Evolutionary conservation across 2,113 vertebrate genomes (phyloP).

Genomic region (Coturnix japonica): DNA sequence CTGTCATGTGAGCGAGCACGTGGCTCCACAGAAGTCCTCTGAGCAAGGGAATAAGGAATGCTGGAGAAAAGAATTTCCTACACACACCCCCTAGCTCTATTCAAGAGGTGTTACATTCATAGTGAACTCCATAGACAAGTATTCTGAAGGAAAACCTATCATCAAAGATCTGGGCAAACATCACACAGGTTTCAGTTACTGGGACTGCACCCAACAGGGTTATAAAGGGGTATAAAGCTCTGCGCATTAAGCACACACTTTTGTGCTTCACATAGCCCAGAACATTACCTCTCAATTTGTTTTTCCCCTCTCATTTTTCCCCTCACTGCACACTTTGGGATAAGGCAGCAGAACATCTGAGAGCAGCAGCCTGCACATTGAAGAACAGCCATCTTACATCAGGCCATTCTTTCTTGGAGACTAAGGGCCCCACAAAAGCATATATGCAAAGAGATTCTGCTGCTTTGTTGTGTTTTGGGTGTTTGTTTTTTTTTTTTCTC

Average conservation of each 20-base stretch:
- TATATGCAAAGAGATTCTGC: neutral
- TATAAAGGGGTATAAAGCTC: neutral
- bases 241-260: neutral
- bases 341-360: neutral
- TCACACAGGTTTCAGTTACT: neutral
- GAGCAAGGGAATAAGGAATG: neutral
- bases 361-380: neutral
- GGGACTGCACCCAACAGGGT: neutral
- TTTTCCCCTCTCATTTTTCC: neutral
- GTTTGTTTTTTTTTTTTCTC: slow-evolving; percentile 19
- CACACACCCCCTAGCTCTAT: neutral
- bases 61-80: fast-evolving
- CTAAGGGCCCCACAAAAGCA: slow-evolving; percentile 22
- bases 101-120: fast-evolving
- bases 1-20: neutral
- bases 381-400: neutral
- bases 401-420: neutral
- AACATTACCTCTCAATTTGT: neutral
- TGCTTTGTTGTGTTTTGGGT: slow-evolving; percentile 9
- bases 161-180: neutral
- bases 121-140: neutral
- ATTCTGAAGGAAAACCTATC: neutral
- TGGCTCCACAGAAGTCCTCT: neutral
- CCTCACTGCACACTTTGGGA: fast-evolving
- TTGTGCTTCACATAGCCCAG: neutral